phyloP scores from a whole-genome alignment of 2,113 vertebrate species.

The Paracanthobrama guichenoti region DNA sequence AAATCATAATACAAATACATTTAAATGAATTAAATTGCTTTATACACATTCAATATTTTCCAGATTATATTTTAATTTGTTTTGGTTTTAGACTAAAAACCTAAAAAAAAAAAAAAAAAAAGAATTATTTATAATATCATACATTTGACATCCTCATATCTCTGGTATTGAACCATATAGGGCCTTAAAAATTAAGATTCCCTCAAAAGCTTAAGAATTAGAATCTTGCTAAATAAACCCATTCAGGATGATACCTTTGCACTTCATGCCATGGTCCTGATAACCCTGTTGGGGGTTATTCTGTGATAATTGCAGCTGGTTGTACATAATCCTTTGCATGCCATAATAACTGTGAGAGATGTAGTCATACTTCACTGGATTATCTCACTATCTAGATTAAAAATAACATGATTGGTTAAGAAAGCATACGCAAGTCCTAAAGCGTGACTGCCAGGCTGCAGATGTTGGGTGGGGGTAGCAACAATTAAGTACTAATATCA shows the following conservation, averaged over 20 bases:
- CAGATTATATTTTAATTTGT: not conserved
- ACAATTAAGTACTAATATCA: conserved; percentile 42
- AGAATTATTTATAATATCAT: too few relatives aligned
- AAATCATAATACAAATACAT: not conserved
- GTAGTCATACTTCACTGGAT: not conserved
- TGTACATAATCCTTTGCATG: not conserved
- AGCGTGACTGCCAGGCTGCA: not conserved
- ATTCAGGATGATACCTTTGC: not conserved
- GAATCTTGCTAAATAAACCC: not conserved
- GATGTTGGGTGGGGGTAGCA: not conserved
- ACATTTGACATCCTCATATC: too few relatives aligned
- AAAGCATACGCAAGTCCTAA: not conserved
- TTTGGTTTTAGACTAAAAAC: not conserved
- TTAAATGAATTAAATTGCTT: not conserved
- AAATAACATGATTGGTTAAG: not conserved
- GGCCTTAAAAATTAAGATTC: too few relatives aligned
- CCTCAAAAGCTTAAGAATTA: too few relatives aligned
- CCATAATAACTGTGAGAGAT: not conserved
- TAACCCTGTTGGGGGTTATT: not conserved
- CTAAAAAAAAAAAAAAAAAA: too few relatives aligned
- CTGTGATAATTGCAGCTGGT: not conserved
- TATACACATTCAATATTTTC: not conserved
- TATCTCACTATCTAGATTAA: not conserved
- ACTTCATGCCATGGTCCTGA: not conserved
- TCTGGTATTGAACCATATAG: too few relatives aligned